Base-by-base conservation (phyloP, 2,888 invertebrate genomes). In the Rhopalosiphum nymphaeae region DNA sequence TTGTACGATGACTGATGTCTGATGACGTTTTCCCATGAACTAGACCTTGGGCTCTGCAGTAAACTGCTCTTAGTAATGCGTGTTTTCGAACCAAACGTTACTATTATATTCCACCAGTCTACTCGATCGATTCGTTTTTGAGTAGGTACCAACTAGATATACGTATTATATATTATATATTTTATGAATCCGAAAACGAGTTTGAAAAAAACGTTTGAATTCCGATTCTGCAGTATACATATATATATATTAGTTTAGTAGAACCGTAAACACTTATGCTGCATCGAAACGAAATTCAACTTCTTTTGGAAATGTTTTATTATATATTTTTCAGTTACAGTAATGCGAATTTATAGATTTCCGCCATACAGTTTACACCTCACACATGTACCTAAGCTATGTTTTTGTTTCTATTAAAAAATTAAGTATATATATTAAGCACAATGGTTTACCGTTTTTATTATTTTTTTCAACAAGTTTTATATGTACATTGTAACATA, bases 371-470 rank as follows among this genome's bases (percentile, higher is more conserved):
- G 78, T 2, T 3, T 36, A 9, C 78, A 78, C 78, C 36, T 36
- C 9, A 36, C 3, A 78, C 36, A 36, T 78, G 36, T 9, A 78
- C 21, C 78, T 21, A 36, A 78, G 78, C 36, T 78, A 36, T 42
- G n/a, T 67, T n/a, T 67, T 87, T 87, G 7, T 49, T 87, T 67
- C 36, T n/a, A 78, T 36, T 78, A 78, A 42, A 36, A 78, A 90
- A n/a, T 85, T 85, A 85, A 44, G 29, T 46, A 44, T 29, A 26
- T 46, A 44, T 85, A 29, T 85, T n/a, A 9, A 56, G n/a, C 56
- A 91, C 86, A 86, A 91, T 86, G 91, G 91, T 91, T 91, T 91
- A 91, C 91, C 91, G 91, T 91, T 91, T 91, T 57, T 25, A 53
- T 89, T 56, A 53, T 78, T 53, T 91, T 91, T 57, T 57, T 44